These are phyloP conservation scores for Thaumatotibia leucotreta DNA, from an alignment of 1,140 invertebrate species.

Conservation along the genomic window DNA sequence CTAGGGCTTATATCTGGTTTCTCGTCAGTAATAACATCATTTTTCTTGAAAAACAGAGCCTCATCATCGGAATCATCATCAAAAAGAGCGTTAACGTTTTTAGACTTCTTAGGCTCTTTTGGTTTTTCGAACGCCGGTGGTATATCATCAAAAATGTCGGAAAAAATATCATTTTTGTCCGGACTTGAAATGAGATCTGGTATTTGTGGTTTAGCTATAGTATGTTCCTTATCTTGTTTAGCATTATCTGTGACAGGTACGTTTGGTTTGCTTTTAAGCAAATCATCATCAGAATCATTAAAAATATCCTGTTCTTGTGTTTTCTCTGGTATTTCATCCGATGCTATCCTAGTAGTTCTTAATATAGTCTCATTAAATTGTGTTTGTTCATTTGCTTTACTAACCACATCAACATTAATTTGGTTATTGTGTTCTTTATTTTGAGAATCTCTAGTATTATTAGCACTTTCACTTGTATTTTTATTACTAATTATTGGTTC, in stretches of 20 bases:
- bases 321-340: background rate
- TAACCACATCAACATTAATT: background rate
- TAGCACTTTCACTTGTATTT: background rate
- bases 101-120: conserved; percentile 57
- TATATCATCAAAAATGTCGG: conserved; percentile 46
- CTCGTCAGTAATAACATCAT: conserved; percentile 45
- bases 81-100: conserved; percentile 65
- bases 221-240: background rate
- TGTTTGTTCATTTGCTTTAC: background rate
- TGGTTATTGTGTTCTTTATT: background rate
- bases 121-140: conserved; percentile 60
- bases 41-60: conserved; percentile 59
- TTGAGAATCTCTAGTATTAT: background rate
- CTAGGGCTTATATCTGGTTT: conserved; percentile 34
- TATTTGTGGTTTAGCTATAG: background rate
- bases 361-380: background rate
- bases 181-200: background rate
- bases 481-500: background rate
- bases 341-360: background rate
- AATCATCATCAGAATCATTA: background rate
- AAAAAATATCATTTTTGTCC: conserved; percentile 26
- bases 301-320: background rate
- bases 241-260: background rate
- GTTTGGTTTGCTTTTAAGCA: background rate
- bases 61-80: conserved; percentile 70